Conservation (phyloP, 2,113 vertebrate species). For the Hippopotamus amphibius region DNA sequence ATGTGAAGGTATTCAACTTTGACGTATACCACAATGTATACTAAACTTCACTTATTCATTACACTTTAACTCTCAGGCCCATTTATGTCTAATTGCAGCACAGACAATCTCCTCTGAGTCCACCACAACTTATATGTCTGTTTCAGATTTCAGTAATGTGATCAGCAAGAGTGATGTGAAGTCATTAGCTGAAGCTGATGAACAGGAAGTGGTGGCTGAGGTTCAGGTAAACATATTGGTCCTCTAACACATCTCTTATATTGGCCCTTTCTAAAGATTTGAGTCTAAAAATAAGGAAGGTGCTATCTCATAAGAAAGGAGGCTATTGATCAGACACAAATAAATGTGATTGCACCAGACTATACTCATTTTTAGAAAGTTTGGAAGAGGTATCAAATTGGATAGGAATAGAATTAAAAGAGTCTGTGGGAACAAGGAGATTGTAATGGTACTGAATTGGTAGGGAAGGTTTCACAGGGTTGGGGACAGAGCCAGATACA, state of each 20-base stretch:
- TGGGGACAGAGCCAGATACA: not conserved
- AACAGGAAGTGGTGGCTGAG: conserved; percentile 97
- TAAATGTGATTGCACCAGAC: not conserved
- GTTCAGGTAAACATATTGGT: conserved; percentile 90
- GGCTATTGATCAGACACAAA: not conserved
- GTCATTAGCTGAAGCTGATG: conserved; percentile 95
- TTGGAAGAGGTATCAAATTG: not conserved
- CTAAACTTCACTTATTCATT: not conserved
- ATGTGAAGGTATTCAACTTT: not conserved
- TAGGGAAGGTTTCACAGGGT: not conserved
- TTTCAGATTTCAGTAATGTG: conserved; percentile 97
- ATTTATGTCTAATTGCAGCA: conserved; percentile 13
- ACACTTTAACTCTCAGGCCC: not conserved
- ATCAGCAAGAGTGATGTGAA: conserved; percentile 98
- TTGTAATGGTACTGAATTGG: not conserved
- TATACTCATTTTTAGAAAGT: conserved; percentile 19
- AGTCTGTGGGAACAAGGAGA: not conserved
- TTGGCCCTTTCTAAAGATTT: not conserved
- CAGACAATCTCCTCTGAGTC: conserved; percentile 43
- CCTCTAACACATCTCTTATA: not conserved
- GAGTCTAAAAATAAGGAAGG: not conserved
- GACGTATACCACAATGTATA: not conserved
- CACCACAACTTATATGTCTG: conserved; percentile 31
- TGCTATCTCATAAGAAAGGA: conserved; percentile 30
- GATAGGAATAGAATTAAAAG: conserved; percentile 33